phyloP scores from a whole-genome alignment of 2,888 invertebrate species.

The Dasypogon diadema region DNA sequence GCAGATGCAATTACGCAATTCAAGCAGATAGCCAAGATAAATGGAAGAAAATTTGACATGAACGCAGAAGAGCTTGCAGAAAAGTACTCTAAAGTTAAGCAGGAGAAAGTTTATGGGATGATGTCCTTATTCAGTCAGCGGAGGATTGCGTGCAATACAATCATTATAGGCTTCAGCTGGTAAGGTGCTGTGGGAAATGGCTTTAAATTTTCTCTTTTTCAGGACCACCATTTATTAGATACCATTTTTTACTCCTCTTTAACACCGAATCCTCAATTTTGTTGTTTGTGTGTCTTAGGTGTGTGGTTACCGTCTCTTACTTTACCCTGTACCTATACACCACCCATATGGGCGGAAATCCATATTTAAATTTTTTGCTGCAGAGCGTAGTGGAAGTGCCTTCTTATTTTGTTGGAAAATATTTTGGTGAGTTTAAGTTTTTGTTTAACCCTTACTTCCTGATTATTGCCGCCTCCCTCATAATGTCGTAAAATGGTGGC shows the following conservation, averaged over 20 bases:
- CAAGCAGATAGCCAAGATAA: conserved; percentile 71
- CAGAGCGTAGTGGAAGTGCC: conserved; percentile 76
- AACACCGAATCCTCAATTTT: background rate
- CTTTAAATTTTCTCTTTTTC: conserved; percentile 18
- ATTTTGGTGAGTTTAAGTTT: conserved; percentile 64
- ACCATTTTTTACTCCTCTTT: background rate
- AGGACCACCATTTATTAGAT: background rate
- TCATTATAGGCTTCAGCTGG: conserved; percentile 72
- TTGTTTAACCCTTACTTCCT: background rate
- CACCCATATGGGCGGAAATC: conserved; percentile 73
- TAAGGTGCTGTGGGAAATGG: conserved; percentile 61
- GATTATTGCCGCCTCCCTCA: background rate
- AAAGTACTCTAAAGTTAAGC: conserved; percentile 64
- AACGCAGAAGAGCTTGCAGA: conserved; percentile 68
- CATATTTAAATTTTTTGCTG: conserved; percentile 75
- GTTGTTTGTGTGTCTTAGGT: conserved; percentile 63
- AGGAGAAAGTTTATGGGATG: conserved; percentile 70
- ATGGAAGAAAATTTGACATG: conserved; percentile 69
- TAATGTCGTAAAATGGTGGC: background rate
- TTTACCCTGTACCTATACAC: conserved; percentile 71
- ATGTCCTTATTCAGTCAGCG: conserved; percentile 72
- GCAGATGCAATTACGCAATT: conserved; percentile 70
- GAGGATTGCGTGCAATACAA: conserved; percentile 71
- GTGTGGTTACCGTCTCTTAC: conserved; percentile 70
- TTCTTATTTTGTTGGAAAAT: conserved; percentile 73